These are phyloP conservation scores for Glyptemys insculpta DNA, from an alignment of 2,797 vertebrate genomes.

Conservation along the genomic window DNA sequence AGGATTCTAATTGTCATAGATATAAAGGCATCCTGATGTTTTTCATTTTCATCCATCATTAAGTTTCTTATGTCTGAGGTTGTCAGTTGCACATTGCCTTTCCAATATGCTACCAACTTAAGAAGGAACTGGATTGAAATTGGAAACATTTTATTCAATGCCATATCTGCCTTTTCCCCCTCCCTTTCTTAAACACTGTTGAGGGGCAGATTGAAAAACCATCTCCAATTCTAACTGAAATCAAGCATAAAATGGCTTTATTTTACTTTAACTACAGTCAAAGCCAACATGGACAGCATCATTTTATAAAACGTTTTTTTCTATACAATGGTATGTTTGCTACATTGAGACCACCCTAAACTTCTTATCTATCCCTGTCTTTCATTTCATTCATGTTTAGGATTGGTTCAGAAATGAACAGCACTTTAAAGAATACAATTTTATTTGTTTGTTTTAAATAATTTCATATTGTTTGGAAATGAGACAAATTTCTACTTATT, in stretches of 20 bases:
- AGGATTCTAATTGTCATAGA: conserved; percentile 79
- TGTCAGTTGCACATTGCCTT: conserved; percentile 73
- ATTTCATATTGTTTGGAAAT: not conserved
- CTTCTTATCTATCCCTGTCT: conserved; percentile 52
- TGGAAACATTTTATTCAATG: conserved; percentile 76
- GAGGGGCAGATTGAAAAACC: conserved; percentile 78
- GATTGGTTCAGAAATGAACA: conserved; percentile 61
- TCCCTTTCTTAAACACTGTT: conserved; percentile 73
- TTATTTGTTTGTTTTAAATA: conserved; percentile 11
- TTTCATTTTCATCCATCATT: conserved; percentile 81
- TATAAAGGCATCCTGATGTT: conserved; percentile 76
- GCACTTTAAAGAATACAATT: conserved; percentile 3
- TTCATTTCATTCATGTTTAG: conserved; percentile 56
- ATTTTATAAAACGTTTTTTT: conserved; percentile 70
- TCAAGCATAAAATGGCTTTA: conserved; percentile 83
- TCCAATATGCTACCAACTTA: conserved; percentile 72
- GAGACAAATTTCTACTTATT: not conserved
- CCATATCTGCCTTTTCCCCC: conserved; percentile 67
- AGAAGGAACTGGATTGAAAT: conserved; percentile 75
- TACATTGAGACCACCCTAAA: conserved; percentile 31
- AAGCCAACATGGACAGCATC: conserved; percentile 75
- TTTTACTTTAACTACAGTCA: conserved; percentile 80
- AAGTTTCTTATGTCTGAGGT: conserved; percentile 79
- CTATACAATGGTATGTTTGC: conserved; percentile 12
- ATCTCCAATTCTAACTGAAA: conserved; percentile 80